phyloP scores from a whole-genome alignment of 2,888 invertebrate genomes.

The Idaea straminata region DNA sequence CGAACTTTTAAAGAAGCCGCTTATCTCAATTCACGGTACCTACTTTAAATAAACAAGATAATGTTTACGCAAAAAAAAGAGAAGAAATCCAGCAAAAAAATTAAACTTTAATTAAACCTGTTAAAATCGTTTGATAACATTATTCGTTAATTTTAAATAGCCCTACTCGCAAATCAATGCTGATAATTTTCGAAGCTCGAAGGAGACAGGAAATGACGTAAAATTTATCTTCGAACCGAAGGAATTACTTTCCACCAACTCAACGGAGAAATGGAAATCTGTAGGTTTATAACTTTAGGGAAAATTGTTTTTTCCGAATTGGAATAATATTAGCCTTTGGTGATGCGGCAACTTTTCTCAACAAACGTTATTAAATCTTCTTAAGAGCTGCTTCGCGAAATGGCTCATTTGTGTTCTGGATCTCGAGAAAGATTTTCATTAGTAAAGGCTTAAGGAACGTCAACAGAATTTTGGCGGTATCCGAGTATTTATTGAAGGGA shows the following conservation, averaged over 20 bases:
- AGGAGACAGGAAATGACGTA: constrained; percentile 72
- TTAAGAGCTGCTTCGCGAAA: constrained; percentile 33
- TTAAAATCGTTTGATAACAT: constrained; percentile 77
- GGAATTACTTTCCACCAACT: constrained; percentile 73
- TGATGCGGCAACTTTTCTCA: constrained; percentile 55
- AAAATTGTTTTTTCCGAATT: constrained; percentile 68
- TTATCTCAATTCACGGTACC: constrained; percentile 46
- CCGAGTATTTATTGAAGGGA: constrained; percentile 63
- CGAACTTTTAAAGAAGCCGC: constrained; percentile 55
- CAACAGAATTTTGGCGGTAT: constrained; percentile 50
- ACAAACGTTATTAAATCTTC: constrained; percentile 56
- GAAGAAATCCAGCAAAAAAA: constrained; percentile 50
- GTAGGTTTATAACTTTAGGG: constrained; percentile 71
- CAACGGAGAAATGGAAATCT: constrained; percentile 72
- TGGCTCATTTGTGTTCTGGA: constrained; percentile 39
- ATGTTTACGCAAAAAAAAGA: constrained; percentile 70
- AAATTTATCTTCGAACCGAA: constrained; percentile 73
- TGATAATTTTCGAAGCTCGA: constrained; percentile 72
- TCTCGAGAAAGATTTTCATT: constrained; percentile 51
- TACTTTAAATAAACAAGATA: constrained; percentile 62
- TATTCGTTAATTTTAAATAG: constrained; percentile 79
- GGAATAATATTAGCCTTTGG: constrained; percentile 66
- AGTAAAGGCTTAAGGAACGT: constrained; percentile 55
- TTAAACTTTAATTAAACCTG: constrained; percentile 77
- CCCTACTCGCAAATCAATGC: constrained; percentile 65